These are phyloP conservation scores for Cerceris ruficornis DNA, from an alignment of 2,888 invertebrate species.

Conservation along the genomic window DNA sequence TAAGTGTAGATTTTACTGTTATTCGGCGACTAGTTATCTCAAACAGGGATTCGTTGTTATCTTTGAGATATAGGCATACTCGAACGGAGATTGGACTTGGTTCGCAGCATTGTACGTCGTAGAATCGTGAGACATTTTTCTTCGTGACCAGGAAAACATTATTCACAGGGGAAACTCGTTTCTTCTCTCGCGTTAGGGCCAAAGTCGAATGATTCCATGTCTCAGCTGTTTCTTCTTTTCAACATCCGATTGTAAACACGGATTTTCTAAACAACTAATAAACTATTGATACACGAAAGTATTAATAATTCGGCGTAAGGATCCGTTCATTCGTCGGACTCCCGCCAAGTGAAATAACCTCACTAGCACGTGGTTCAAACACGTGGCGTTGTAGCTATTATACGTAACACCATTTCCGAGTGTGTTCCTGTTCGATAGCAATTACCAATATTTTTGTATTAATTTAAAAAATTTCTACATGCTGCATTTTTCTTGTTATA, in stretches of 20 bases:
- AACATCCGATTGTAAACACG: too few species aligned
- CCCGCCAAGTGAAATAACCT: slow-evolving; percentile 57
- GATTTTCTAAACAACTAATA: too few species aligned
- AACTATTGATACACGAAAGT: not conserved
- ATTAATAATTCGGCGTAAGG: slow-evolving; percentile 14
- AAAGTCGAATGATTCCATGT: not conserved
- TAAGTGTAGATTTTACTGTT: slow-evolving; percentile 41
- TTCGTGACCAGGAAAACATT: not conserved
- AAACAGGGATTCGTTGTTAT: slow-evolving; percentile 60
- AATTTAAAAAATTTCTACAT: not conserved
- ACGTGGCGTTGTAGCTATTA: slow-evolving; percentile 45
- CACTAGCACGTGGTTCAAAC: slow-evolving; percentile 56
- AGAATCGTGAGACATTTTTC: slow-evolving; percentile 28
- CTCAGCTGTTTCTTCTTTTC: too few species aligned
- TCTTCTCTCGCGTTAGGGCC: too few species aligned
- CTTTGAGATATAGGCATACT: slow-evolving; percentile 62
- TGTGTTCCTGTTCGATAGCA: not conserved
- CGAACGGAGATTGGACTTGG: slow-evolving; percentile 56
- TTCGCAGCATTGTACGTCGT: slow-evolving; percentile 37
- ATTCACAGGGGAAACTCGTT: not conserved
- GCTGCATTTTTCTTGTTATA: not conserved
- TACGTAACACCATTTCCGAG: slow-evolving; percentile 30
- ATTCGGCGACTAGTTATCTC: slow-evolving; percentile 52
- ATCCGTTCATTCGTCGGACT: slow-evolving; percentile 42
- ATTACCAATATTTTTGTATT: not conserved